Evolutionary conservation across 2,888 invertebrate species (phyloP), one percentile per base, ranked within the genome.

Genomic region (Dicranocentrus wangi): DNA sequence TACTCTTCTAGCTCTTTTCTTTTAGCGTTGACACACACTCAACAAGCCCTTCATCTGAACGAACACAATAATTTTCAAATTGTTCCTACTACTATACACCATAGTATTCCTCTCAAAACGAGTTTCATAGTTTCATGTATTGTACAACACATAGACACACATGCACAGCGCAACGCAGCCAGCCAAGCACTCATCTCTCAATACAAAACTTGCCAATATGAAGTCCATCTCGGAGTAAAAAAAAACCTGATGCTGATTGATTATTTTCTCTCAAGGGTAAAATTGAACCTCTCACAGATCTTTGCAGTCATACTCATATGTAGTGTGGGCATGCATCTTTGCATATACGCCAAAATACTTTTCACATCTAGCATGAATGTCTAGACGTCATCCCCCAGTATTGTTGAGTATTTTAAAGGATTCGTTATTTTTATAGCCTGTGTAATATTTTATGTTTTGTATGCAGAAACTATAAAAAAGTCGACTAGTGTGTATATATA

Each of bases 191-290:
- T n/a, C n/a, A n/a, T n/a, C n/a, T n/a, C n/a, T n/a, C n/a, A n/a
- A n/a, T n/a, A 15, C 47, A 43, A 79, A 66, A 68, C 71, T 79
- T 72, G 79, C 66, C 79, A 72, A 79, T 66, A 51, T 39, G 15
- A 39, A 43, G 3, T 13, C 8, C 55, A 8, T 5, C 23, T 5
- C 70, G 63, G 53, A 78, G 63, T n/a, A 78, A n/a, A 63, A 60
- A 63, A 68, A 79, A 79, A 79, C 79, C 71, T 79, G 79, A 79
- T 79, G 72, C 79, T 79, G 79, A 79, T 79, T 79, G 79, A 79
- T 79, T 79, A 72, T 79, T 79, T n/a, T 66, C 60, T 72, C 51
- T 72, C 66, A 78, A 53, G 69, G 55, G 69, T 66, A 55, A 21
- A 55, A 32, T 32, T 10, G 32, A 32, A 32, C 3, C 32, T 7